These are phyloP conservation scores for Sebastes schlegelii DNA, from an alignment of 2,113 vertebrate genomes.

Conservation along the genomic window DNA sequence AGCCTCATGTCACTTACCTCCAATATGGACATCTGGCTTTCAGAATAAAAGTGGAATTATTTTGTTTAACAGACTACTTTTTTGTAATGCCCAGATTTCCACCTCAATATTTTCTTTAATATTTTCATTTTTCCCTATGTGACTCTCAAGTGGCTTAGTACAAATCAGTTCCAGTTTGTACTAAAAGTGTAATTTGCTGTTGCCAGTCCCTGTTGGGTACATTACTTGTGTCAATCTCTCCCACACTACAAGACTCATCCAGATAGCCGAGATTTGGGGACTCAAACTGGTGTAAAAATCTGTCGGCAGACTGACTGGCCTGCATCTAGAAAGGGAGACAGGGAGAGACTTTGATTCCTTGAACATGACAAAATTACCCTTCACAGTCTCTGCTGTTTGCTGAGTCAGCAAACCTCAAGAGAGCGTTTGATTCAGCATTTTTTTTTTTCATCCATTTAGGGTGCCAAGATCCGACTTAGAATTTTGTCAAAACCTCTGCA, in stretches of 20 bases:
- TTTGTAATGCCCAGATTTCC: neutral
- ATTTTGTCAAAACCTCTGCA: neutral
- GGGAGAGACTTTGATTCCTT: neutral
- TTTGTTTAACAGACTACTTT: neutral
- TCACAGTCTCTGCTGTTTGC: neutral
- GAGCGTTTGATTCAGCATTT: slow-evolving; percentile 8
- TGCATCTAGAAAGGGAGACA: neutral
- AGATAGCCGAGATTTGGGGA: neutral
- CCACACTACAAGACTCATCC: neutral
- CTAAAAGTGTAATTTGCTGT: neutral
- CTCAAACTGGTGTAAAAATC: neutral
- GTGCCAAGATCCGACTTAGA: neutral
- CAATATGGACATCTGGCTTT: neutral
- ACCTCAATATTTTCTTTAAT: neutral
- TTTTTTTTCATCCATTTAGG: neutral
- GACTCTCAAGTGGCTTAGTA: neutral
- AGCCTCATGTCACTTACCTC: neutral
- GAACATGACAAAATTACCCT: slow-evolving; percentile 5
- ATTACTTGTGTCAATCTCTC: neutral
- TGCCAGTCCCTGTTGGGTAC: neutral
- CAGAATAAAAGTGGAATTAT: neutral
- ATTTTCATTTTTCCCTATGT: neutral
- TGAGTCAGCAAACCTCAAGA: slow-evolving; percentile 17
- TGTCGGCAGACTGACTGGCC: neutral
- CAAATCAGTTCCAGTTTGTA: neutral